Base-by-base conservation (phyloP, 2,888 invertebrate species). In the Cosmorhoe ocellata region DNA sequence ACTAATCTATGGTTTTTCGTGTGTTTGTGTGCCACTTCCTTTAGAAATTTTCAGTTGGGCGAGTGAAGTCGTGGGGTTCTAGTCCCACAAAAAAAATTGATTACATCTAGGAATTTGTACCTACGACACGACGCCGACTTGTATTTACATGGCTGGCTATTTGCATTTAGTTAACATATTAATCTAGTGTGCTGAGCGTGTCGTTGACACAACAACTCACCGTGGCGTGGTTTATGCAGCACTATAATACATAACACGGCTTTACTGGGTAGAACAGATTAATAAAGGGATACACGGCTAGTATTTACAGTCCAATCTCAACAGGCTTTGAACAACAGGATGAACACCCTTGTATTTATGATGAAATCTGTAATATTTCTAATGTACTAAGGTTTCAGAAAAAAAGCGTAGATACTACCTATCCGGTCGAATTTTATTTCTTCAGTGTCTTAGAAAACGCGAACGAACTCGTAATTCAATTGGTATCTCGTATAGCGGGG, bases 101-200 rank as follows among this genome's bases (percentile, higher is more conserved):
- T 47, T 13, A 40, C 22, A 41, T n/a, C 47, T 30, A 34, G 36
- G 33, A 33, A 22, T 47, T 11, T n/a, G 5, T 32, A 41, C 46
- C 24, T 43, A 39, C 26, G 12, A 42, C n/a, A 27, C 18, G 30
- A 24, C 38, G 31, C 34, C 40, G 31, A 52, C 42, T 43, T 26
- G 71, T 43, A 38, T 48, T 45, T 44, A 47, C 41, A 56, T 47
- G 38, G 38, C 39, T 34, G 26, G 31, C 68, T 78, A 83, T 83
- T 84, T 82, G 79, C 81, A 84, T 84, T 75, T 76, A 77, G 73
- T 84, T 85, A 76, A 81, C 83, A 84, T 84, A 84, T 81, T 81
- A 81, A 78, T 74, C 64, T 74, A 68, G 74, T 79, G 78, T 79
- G 30, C 43, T 46, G 38, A 44, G 42, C 30, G 46, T 79, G 79